Evolutionary conservation across 2,797 vertebrate species (phyloP).

Genomic region (Rousettus madagascariensis): DNA sequence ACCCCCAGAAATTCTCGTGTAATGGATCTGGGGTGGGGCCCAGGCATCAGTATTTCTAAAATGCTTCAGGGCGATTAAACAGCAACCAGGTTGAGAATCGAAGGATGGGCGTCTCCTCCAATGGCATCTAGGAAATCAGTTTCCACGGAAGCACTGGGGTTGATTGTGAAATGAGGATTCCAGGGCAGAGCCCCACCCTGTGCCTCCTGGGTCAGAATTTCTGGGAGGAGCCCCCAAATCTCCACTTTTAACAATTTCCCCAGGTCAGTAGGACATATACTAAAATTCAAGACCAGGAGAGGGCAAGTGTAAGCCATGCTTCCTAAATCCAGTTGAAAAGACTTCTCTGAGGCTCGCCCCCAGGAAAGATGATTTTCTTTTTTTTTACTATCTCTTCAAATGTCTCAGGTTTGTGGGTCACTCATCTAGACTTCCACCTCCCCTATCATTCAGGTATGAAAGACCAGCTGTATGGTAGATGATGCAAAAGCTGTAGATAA

Average conservation of each 20-base stretch:
- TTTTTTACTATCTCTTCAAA: not conserved
- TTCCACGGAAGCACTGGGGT: not conserved
- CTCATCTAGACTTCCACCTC: not conserved
- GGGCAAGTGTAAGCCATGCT: not conserved
- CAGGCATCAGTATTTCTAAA: not conserved
- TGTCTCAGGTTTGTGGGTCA: not conserved
- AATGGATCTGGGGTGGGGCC: not conserved
- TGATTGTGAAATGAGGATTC: not conserved
- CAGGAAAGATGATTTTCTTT: not conserved
- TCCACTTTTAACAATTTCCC: not conserved
- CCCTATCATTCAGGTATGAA: not conserved
- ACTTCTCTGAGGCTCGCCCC: not conserved
- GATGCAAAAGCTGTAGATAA: not conserved
- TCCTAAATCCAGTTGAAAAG: not conserved
- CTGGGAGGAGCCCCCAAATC: not conserved
- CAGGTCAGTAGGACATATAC: not conserved
- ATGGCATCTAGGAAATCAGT: not conserved
- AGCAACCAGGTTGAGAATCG: not conserved
- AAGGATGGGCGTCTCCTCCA: not conserved
- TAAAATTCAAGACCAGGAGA: not conserved
- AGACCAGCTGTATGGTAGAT: not conserved
- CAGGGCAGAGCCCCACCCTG: not conserved
- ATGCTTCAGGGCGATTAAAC: not conserved
- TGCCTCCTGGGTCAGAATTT: conserved; percentile 3
- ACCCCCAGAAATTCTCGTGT: not conserved